Evolutionary conservation across 1,140 invertebrate species (phyloP), one percentile per base, ranked within the genome.

Genomic region (Lethrus apterus): DNA sequence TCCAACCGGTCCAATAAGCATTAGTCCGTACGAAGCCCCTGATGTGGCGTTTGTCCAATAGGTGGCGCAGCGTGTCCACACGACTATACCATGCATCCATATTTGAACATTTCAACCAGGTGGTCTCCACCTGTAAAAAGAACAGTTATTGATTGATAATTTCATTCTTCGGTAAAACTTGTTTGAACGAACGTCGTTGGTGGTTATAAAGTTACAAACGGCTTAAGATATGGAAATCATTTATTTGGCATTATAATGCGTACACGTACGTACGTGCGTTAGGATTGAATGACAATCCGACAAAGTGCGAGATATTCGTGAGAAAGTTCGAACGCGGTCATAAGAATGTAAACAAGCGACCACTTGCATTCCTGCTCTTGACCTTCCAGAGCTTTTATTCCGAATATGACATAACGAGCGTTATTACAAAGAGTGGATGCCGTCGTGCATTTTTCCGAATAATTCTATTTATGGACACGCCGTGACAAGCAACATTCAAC

Each of bases 271-370:
- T 21, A 38, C 11, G 35, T 38, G 35, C 24, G 13, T 38, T 14
- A 38, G 18, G 35, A 38, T 38, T 13, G 20, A 38, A 38, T 38
- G 35, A 38, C 35, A 38, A 38, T 38, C 35, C 20, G 35, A 38
- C 35, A 38, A 38, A 38, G 11, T 38, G 24, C 18, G 35, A 38
- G 35, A 38, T 38, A 50, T 50, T 50, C 51, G 51, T 52, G 51
- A 52, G 51, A 52, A 52, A 52, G 51, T 52, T 52, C 51, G 50
- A 44, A 29, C 43, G 45, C 44, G 51, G 51, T 52, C 51, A 50
- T 44, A 50, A 38, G 45, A 52, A 52, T 52, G 51, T 50, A 52
- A 52, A 52, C 51, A 50, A 48, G 42, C 32, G 46, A 35, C 21
- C 47, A 46, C 31, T 47, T 23, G 51, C 51, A 54, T 54, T 54